These are phyloP conservation scores for Dreissena rostriformis DNA, from an alignment of 1,140 invertebrate species.

Conservation along the genomic window DNA sequence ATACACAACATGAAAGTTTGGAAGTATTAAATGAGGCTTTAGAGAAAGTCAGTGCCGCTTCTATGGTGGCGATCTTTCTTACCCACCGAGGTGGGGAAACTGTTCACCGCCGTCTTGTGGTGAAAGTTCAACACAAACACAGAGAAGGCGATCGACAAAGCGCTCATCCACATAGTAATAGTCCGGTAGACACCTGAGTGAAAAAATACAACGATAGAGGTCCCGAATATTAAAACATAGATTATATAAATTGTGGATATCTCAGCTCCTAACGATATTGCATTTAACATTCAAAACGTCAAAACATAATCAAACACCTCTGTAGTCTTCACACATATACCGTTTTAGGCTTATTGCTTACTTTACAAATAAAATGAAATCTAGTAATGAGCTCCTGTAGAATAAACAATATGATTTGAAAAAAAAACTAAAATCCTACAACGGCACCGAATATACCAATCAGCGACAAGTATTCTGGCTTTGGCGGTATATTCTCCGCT, in stretches of 20 bases:
- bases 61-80: too few relatives aligned
- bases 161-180: constrained; percentile 80
- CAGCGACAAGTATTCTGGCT: constrained; percentile 84
- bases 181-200: constrained; percentile 80
- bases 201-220: constrained; percentile 10
- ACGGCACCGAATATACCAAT: constrained; percentile 83
- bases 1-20: too few relatives aligned
- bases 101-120: constrained; percentile 71
- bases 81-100: constrained; percentile 67
- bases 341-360: not conserved
- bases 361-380: constrained; percentile 73
- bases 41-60: too few relatives aligned
- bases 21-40: too few relatives aligned
- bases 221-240: too few relatives aligned
- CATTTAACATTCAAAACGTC: too few relatives aligned
- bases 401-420: not conserved
- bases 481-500: constrained; percentile 85
- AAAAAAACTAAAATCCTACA: not conserved
- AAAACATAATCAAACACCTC: too few relatives aligned
- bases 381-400: constrained; percentile 56
- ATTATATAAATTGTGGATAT: too few relatives aligned
- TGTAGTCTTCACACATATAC: too few relatives aligned
- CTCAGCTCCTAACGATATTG: too few relatives aligned
- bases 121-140: constrained; percentile 81
- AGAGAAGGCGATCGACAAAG: constrained; percentile 79